Evolutionary conservation across 2,888 invertebrate genomes (phyloP), one percentile per base, ranked within the genome.

Genomic region (Amblyteles armatorius): DNA sequence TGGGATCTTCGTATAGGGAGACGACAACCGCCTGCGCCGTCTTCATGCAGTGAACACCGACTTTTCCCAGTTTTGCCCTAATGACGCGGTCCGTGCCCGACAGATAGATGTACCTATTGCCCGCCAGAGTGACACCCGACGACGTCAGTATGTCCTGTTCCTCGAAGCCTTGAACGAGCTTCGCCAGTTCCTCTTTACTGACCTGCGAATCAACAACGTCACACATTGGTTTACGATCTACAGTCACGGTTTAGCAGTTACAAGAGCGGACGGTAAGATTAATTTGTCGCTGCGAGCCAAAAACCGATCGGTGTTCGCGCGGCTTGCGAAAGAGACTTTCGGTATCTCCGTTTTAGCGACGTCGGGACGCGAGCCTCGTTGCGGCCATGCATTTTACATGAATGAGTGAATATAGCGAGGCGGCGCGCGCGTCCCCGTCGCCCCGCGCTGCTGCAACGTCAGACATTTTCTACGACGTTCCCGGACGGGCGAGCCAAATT

Each of bases 11-110:
- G 94, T 98, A 98, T 94, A 98, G 96, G 95, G 98, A 97, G 94
- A 98, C 97, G 95, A 98, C 98, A 95, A 98, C 97, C 94, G 98
- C 98, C 96, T 98, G 98, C 95, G 96, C 96, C 95, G 98, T 98
- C 96, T 98, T 98, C 98, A 98, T 98, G 97, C 98, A 98, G 94
- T 98, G 98, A 91, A 98, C 97, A 93, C 98, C 98, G 94, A 97
- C 97, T 95, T 98, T 98, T 94, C 98, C 98, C 93, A 98, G 96
- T 95, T 98, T 98, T 94, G 98, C 98, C 95, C 98, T 97, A 95
- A 98, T 97, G 94, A 98, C 98, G 94, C 97, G 97, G 94, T 98
- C 98, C 95, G 98, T 97, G 94, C 98, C 98, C 93, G 98, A 98
- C 95, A 98, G 97, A 96, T 98, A 98, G 95, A 98, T 98, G 96